Evolutionary conservation across 1,140 invertebrate species (phyloP).

Genomic region (Camponotus floridanus): DNA sequence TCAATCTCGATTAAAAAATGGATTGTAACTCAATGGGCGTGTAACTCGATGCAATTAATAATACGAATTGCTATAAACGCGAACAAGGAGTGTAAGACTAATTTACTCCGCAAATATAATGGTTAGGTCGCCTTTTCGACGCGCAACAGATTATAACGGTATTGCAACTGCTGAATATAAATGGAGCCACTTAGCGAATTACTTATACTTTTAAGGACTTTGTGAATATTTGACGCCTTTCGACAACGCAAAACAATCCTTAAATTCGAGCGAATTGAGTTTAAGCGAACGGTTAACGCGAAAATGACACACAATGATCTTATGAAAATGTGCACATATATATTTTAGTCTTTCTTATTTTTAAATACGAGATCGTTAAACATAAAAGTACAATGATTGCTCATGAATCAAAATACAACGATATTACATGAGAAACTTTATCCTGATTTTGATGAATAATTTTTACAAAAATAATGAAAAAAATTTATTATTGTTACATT

Average conservation of each 20-base stretch:
- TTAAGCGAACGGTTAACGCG: not conserved
- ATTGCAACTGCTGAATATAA: conserved; percentile 36
- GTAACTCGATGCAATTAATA: not conserved
- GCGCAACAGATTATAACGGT: conserved; percentile 36
- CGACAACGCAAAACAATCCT: conserved; percentile 22
- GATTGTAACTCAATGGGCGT: not conserved
- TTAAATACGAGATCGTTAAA: not conserved
- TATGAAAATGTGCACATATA: not conserved
- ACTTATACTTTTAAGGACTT: conserved; percentile 38
- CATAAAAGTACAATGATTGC: not conserved
- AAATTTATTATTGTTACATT: not conserved
- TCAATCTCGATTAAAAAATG: conserved; percentile 9
- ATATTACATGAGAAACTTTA: too few species aligned
- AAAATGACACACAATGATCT: not conserved
- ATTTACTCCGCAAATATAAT: conserved; percentile 27
- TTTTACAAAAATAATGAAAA: not conserved
- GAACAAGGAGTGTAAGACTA: conserved; percentile 22
- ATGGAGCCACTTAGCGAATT: conserved; percentile 63
- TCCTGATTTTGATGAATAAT: not conserved
- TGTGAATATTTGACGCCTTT: conserved; percentile 7
- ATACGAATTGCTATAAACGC: not conserved
- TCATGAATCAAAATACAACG: too few species aligned
- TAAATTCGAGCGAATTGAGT: conserved; percentile 29
- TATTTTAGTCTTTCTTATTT: not conserved
- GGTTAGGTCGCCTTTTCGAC: not conserved